phyloP scores from a whole-genome alignment of 2,888 invertebrate species.

The Cetonia aurata region DNA sequence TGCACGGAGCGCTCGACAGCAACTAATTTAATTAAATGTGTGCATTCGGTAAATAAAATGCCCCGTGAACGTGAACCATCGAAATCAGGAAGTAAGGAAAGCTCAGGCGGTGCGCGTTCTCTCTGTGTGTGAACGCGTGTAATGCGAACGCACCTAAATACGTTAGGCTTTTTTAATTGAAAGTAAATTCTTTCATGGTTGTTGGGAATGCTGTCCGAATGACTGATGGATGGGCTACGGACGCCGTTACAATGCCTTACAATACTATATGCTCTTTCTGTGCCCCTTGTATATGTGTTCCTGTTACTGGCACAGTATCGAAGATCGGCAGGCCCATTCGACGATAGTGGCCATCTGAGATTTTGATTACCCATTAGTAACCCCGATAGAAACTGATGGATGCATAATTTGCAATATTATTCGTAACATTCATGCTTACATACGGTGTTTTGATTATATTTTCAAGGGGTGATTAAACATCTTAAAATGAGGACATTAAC shows the following conservation, averaged over 20 bases:
- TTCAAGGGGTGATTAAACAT: too few relatives aligned
- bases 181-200: slow-evolving; percentile 61
- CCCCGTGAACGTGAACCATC: slow-evolving; percentile 18
- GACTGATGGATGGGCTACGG: slow-evolving; percentile 61
- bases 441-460: slow-evolving; percentile 1
- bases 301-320: slow-evolving; percentile 53
- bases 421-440: slow-evolving; percentile 21
- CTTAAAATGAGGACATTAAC: too few relatives aligned
- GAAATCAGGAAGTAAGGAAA: slow-evolving; percentile 44
- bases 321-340: slow-evolving; percentile 52
- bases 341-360: slow-evolving; percentile 49
- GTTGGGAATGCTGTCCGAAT: slow-evolving; percentile 59
- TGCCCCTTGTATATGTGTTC: slow-evolving; percentile 50
- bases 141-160: slow-evolving; percentile 39
- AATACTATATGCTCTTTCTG: slow-evolving; percentile 59
- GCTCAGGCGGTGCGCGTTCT: slow-evolving; percentile 15
- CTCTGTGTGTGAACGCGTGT: slow-evolving; percentile 10
- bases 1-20: background rate
- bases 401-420: slow-evolving; percentile 47
- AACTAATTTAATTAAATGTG: slow-evolving; percentile 42
- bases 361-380: slow-evolving; percentile 50
- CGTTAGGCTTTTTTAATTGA: slow-evolving; percentile 55
- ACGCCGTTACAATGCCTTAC: slow-evolving; percentile 60
- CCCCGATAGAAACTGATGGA: slow-evolving; percentile 43
- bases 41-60: slow-evolving; percentile 17